phyloP scores from a whole-genome alignment of 2,113 vertebrate genomes.

The Chrysochloris asiatica region DNA sequence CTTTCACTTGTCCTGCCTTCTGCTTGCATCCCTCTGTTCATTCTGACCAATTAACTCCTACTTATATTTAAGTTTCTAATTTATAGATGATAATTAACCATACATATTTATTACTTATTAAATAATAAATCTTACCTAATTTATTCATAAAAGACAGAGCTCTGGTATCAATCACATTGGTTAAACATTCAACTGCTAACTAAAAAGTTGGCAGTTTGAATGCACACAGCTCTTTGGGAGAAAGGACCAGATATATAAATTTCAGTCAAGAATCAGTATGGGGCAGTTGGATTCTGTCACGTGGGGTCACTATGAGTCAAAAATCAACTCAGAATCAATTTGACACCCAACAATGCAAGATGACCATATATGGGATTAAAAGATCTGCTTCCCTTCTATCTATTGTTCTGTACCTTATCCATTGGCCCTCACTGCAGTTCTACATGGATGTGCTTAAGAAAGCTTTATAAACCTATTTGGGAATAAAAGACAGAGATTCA shows the following conservation, averaged over 20 bases:
- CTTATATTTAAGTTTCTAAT: neutral
- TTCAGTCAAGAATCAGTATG: neutral
- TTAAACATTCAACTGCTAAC: neutral
- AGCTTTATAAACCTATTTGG: neutral
- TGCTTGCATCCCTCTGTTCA: neutral
- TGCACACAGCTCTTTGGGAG: neutral
- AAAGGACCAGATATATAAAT: neutral
- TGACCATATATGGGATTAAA: neutral
- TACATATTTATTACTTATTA: neutral
- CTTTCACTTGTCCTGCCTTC: neutral
- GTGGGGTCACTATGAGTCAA: neutral
- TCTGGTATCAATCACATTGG: too few species aligned
- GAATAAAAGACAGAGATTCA: constrained; percentile 17
- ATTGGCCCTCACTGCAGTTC: neutral
- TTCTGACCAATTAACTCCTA: neutral
- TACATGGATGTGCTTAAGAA: neutral
- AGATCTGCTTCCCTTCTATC: neutral
- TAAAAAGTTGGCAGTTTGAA: neutral
- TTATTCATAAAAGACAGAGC: constrained; percentile 1
- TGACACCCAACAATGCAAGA: neutral
- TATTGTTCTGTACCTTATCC: neutral
- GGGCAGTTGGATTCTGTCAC: neutral
- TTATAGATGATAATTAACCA: neutral
- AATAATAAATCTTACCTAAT: neutral
- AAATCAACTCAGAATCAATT: neutral